A percentile compares a stretch with the other conserved stretches of the same genome.
phyloP scores from a whole-genome alignment of 2,888 invertebrate species.

The Siphlonurus alternatus region DNA sequence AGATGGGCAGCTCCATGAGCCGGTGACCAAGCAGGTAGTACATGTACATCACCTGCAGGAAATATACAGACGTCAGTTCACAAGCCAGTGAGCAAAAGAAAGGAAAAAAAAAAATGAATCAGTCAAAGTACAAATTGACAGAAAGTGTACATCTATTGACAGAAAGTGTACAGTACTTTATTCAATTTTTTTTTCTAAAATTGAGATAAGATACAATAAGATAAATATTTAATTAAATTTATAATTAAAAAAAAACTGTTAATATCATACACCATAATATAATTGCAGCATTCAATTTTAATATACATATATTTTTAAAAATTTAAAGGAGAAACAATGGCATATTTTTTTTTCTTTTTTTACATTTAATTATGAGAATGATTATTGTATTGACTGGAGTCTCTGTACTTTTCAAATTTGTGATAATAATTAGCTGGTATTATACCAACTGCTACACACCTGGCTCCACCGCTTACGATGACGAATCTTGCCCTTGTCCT shows the following conservation, averaged over 20 bases:
- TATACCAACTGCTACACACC: slow-evolving; percentile 27
- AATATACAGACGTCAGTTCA: background rate
- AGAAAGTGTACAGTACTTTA: too few species aligned
- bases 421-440: background rate
- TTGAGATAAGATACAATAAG: too few species aligned
- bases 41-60: slow-evolving; percentile 73
- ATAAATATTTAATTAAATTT: too few species aligned
- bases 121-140: too few species aligned
- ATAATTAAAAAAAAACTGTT: too few species aligned
- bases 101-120: background rate
- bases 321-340: background rate
- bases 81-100: background rate
- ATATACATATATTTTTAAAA: background rate
- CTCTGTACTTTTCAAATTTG: too few species aligned
- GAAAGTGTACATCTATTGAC: background rate
- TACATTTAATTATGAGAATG: too few species aligned
- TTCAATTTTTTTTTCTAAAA: too few species aligned
- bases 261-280: too few species aligned
- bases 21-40: slow-evolving; percentile 73
- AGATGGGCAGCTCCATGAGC: slow-evolving; percentile 47
- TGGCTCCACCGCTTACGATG: slow-evolving; percentile 89
- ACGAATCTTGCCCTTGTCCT: slow-evolving; percentile 75
- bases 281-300: slow-evolving; percentile 6
- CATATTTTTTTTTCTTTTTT: background rate
- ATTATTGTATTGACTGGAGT: too few species aligned